Conservation (phyloP, 2,113 vertebrate species). For the Mus musculus region GRCm39 chr15:27098501-27099000, state of each 20-base stretch:
- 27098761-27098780: neutral
- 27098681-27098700: neutral
- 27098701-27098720: neutral
- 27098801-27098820: neutral
- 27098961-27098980: neutral
- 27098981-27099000: neutral
- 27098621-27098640: neutral
- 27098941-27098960: neutral
- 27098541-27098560: neutral
- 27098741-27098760: neutral
- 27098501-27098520: neutral
- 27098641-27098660: conserved; percentile 5
- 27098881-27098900: neutral
- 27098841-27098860: neutral
- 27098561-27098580: neutral
- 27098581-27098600: neutral
- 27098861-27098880: neutral
- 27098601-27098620: neutral
- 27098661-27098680: neutral
- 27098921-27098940: neutral
- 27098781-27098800: neutral
- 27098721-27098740: neutral
- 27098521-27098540: neutral
- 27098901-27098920: neutral
- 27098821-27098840: neutral